Evolutionary conservation across 2,888 invertebrate species (phyloP).

Genomic region (Lasius fuliginosus): DNA sequence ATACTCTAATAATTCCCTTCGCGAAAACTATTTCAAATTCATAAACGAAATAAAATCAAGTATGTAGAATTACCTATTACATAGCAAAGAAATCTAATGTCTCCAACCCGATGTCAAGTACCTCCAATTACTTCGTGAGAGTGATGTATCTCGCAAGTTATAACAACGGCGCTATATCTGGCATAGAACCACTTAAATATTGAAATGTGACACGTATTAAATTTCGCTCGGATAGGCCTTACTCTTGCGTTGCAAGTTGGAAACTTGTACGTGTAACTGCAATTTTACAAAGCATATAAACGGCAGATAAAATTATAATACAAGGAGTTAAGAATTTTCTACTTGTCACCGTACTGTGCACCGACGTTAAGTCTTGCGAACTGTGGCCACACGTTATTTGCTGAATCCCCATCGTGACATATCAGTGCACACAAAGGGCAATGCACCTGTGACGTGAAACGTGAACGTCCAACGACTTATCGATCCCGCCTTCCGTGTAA

Average conservation of each 20-base stretch:
- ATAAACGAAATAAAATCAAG: slow-evolving; percentile 27
- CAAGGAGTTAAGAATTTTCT: not conserved
- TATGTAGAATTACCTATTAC: not conserved
- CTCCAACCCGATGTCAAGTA: not conserved
- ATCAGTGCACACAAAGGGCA: slow-evolving; percentile 66
- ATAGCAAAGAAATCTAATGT: not conserved
- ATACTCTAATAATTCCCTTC: slow-evolving; percentile 11
- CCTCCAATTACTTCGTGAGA: not conserved
- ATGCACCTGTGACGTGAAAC: slow-evolving; percentile 69
- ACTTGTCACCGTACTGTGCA: not conserved
- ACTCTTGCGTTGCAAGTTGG: not conserved
- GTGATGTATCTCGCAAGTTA: not conserved
- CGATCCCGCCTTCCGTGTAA: slow-evolving; percentile 66
- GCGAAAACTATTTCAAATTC: slow-evolving; percentile 16
- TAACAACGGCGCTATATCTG: slow-evolving; percentile 3
- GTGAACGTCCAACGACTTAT: slow-evolving; percentile 72
- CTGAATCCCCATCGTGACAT: slow-evolving; percentile 42
- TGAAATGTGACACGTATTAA: slow-evolving; percentile 21
- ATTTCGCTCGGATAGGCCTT: slow-evolving; percentile 1
- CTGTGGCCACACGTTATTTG: slow-evolving; percentile 27
- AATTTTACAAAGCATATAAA: slow-evolving; percentile 24
- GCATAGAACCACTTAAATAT: slow-evolving; percentile 25
- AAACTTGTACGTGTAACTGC: not conserved
- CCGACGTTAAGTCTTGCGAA: slow-evolving; percentile 5
- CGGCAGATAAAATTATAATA: not conserved